Evolutionary conservation across 2,113 vertebrate genomes (phyloP), one percentile per base, ranked within the genome.

Genomic region (Pycnonotus jocosus): DNA sequence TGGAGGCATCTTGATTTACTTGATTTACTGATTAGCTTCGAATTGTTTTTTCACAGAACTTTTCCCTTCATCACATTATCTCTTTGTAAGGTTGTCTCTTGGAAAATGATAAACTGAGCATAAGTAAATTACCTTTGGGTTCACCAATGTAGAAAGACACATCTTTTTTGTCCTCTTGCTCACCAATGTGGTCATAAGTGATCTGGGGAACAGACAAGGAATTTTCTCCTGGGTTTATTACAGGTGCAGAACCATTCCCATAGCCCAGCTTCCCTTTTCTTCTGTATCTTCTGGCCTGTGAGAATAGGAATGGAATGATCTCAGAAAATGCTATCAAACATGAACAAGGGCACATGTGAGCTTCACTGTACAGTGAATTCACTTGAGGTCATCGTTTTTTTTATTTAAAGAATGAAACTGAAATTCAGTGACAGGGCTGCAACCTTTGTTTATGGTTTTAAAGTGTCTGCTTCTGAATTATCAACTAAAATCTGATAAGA

Each of bases 161-260:
- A 1, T 98, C 97, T 79, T 97, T 98, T 97, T 98, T 98, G 33
- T 98, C 95, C 74, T 98, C 98, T 70, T 53, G 78, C 8, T 95
- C 93, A 30, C 97, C 97, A 17, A 97, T 95, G 66, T 98, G 98
- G 78, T 98, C 96, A 4, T 98, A 98, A 28, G 98, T 98, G 97
- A 99, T 99, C 76, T 98, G 98, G 40, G 98, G 98, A 88, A 99
- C 80, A 18, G 98, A 97, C 54, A 98, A 83, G 12, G 97, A 92
- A 42, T 97, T 97, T 62, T 98, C 98, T 53, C 97, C 97, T 21
- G 95, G 66, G 51, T 81, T 97, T 78, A 97, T 92, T 23, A 94
- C 91, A 14, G 96, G 95, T 80, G 98, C 88, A 22, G 98, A 97
- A 33, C 97, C 95, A 15, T 98, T 98, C 31, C 98, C 98, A 85